Conservation (phyloP, 2,888 invertebrate species). For the Pyrgus malvae region DNA sequence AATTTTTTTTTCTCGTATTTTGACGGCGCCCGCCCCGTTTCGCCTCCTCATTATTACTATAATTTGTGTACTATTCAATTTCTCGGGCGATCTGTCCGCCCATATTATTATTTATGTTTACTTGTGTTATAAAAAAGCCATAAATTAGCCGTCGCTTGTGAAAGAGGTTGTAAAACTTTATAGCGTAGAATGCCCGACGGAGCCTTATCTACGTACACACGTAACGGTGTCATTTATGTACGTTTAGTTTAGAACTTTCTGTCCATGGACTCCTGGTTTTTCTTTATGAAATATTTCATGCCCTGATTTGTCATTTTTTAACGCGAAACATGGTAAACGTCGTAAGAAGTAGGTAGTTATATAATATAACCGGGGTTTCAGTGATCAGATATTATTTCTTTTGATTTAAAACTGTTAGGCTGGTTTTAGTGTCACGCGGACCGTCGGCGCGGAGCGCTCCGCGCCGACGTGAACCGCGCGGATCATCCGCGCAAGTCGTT, state of each 20-base stretch:
- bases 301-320: too few relatives aligned
- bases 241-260: not conserved
- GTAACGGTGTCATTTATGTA: slow-evolving; percentile 9
- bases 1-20: slow-evolving; percentile 24
- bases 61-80: slow-evolving; percentile 57
- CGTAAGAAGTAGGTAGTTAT: too few relatives aligned
- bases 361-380: too few relatives aligned
- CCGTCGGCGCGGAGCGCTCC: too few relatives aligned
- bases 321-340: too few relatives aligned
- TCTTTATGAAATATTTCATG: not conserved
- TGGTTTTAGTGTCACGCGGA: too few relatives aligned
- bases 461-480: too few relatives aligned
- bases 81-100: slow-evolving; percentile 47
- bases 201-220: slow-evolving; percentile 4
- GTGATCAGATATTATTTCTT: too few relatives aligned
- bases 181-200: slow-evolving; percentile 10
- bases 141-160: slow-evolving; percentile 24
- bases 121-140: slow-evolving; percentile 34
- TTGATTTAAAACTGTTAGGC: too few relatives aligned
- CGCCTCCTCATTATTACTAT: slow-evolving; percentile 56
- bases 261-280: slow-evolving; percentile 1
- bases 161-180: slow-evolving; percentile 24
- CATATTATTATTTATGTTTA: slow-evolving; percentile 43
- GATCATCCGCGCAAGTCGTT: too few relatives aligned
- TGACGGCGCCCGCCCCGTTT: slow-evolving; percentile 49